A percentile compares a stretch with the other conserved stretches of the same genome.
Conservation (phyloP, 2,113 vertebrate genomes). For the Zosterops japonicus region DNA sequence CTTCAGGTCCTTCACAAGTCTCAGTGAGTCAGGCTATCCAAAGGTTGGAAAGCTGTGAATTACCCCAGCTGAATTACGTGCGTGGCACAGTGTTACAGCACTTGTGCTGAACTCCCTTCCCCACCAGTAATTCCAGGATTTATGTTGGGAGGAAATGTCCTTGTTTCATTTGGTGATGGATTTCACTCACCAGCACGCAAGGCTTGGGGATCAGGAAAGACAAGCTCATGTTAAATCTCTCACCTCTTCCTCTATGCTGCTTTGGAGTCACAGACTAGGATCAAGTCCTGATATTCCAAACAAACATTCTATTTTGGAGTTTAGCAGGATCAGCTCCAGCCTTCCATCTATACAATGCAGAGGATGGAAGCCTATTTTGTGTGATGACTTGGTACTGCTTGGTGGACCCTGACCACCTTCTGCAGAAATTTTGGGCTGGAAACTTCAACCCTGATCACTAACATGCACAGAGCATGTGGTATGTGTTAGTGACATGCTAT, state of each 20-base stretch:
- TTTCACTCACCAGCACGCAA: neutral
- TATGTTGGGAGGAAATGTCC: neutral
- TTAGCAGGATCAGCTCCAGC: neutral
- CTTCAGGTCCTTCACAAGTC: constrained; percentile 9
- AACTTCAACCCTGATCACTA: neutral
- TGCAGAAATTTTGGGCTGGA: neutral
- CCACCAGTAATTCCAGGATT: neutral
- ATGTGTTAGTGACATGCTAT: neutral
- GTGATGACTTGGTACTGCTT: too few species aligned
- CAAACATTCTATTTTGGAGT: neutral
- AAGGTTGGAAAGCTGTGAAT: neutral
- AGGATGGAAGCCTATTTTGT: neutral
- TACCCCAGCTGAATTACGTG: neutral
- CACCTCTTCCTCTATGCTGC: neutral
- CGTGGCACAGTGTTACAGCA: neutral
- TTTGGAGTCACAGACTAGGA: neutral
- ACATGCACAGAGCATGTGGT: rapidly evolving
- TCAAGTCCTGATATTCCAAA: neutral
- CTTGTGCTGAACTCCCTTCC: neutral
- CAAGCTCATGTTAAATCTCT: neutral
- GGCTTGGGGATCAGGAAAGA: neutral
- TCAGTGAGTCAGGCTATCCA: neutral
- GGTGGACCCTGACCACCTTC: neutral
- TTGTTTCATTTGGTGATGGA: neutral
- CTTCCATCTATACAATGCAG: rapidly evolving